These are phyloP conservation scores for Sus scrofa DNA, from an alignment of 2,113 vertebrate species.

Conservation along the genomic window DNA sequence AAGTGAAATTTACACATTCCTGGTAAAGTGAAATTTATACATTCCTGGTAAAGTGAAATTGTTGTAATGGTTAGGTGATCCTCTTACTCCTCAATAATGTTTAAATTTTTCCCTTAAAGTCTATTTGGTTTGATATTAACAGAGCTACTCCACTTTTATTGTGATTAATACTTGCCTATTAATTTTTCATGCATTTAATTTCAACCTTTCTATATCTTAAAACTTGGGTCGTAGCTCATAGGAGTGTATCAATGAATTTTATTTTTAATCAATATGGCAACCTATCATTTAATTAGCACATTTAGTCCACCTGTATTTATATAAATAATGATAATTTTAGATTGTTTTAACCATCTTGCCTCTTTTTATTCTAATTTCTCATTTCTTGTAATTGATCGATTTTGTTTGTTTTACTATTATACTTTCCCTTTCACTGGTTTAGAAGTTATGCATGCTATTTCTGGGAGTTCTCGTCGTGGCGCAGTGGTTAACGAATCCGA, in stretches of 20 bases:
- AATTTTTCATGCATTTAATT: slow-evolving; percentile 24
- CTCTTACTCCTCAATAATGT: background rate
- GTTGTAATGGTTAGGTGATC: background rate
- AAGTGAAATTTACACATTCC: too few relatives aligned
- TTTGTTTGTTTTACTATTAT: background rate
- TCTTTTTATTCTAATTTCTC: slow-evolving; percentile 6
- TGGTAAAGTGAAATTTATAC: too few relatives aligned
- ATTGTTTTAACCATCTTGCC: background rate
- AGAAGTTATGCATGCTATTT: background rate
- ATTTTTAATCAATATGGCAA: slow-evolving; percentile 23
- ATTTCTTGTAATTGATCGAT: background rate
- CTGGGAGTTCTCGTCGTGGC: too few relatives aligned
- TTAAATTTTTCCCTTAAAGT: background rate
- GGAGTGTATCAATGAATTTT: background rate
- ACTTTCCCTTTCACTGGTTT: background rate
- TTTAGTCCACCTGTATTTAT: background rate
- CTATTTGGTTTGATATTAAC: slow-evolving; percentile 7
- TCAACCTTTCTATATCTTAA: background rate
- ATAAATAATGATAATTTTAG: slow-evolving; percentile 16
- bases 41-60: too few relatives aligned
- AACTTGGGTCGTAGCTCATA: background rate
- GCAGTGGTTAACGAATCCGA: too few relatives aligned
- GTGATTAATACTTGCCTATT: background rate
- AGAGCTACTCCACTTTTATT: background rate
- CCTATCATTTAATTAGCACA: background rate